Evolutionary conservation across 2,113 vertebrate species (phyloP), one percentile per base, ranked within the genome.

Genomic region (Cinclus mexicanus): DNA sequence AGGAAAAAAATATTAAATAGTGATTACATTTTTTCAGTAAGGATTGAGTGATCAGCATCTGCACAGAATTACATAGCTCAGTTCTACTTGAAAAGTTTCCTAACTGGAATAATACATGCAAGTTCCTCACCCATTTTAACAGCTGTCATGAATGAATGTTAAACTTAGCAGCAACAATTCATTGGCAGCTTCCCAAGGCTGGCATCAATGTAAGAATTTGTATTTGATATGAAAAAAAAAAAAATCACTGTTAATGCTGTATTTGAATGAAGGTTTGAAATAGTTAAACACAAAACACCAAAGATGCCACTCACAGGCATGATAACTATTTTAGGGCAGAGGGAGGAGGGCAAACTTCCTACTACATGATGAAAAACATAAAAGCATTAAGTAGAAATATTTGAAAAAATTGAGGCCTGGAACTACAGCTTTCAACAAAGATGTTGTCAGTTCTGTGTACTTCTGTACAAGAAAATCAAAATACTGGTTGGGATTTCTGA

Each of bases 111-210:
- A 94, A 94, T 94, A 97, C 3, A 4, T 65, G n/a, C 56, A 86
- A 91, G 44, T 91, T 85, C 92, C 57, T 96, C 82, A 85, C 37
- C 20, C 52, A 8, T 52, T 89, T 84, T 92, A 96, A 76, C 37
- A 92, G 50, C 57, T 2, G 0, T 93, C 63, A 44, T 77, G 92
- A 88, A 82, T 59, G 67, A 81, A 81, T 61, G 79, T 53, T 97
- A 87, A 96, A 91, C 52, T 80, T 84, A 56, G 42, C 91, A 91
- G 37, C 92, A 90, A 85, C 75, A 77, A 33, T 67, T 94, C 57
- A 41, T 11, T 97, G 94, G 91, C 87, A 96, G 86, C 64, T 94
- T 87, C 83, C 83, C 90, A 96, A 93, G 70, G 44, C 57, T 16
- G 59, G 16, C 91, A 86, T 22, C 77, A 77, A 16, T 50, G 13